Evolutionary conservation across 2,113 vertebrate genomes (phyloP).

Genomic region (Mormoops blainvillei): DNA sequence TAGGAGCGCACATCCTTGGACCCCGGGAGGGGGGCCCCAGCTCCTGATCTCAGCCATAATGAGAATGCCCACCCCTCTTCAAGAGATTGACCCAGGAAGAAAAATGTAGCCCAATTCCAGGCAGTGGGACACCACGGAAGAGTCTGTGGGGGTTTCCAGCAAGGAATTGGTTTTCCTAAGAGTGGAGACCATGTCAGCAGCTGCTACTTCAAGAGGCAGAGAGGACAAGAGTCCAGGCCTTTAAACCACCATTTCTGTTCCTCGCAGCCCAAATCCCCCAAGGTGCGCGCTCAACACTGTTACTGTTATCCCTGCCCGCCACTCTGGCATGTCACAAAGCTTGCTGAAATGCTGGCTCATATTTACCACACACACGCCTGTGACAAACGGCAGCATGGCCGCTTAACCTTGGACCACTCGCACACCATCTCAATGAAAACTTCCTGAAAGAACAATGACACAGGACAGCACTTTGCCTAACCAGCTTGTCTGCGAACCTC

Average conservation of each 20-base stretch:
- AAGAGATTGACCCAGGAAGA: background rate
- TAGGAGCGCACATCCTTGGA: fast-evolving
- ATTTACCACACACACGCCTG: too few relatives aligned
- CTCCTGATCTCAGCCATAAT: background rate
- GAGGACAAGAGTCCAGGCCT: fast-evolving
- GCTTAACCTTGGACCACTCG: background rate
- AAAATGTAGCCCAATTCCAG: fast-evolving
- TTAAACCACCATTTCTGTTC: background rate
- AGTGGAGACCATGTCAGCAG: background rate
- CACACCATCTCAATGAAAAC: fast-evolving
- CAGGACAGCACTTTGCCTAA: too few relatives aligned
- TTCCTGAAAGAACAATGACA: background rate
- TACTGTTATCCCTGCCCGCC: fast-evolving
- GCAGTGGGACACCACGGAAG: background rate
- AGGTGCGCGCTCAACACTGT: fast-evolving
- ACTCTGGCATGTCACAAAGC: fast-evolving
- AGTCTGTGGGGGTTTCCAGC: background rate
- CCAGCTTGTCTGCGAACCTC: fast-evolving
- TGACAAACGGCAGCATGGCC: too few relatives aligned
- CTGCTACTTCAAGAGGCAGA: background rate
- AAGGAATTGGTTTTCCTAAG: fast-evolving
- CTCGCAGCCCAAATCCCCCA: background rate
- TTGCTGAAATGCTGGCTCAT: fast-evolving
- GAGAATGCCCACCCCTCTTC: fast-evolving
- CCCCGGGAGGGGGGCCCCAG: background rate